Base-by-base conservation (phyloP, 1,140 invertebrate genomes). In the Leptinotarsa defecta region DNA sequence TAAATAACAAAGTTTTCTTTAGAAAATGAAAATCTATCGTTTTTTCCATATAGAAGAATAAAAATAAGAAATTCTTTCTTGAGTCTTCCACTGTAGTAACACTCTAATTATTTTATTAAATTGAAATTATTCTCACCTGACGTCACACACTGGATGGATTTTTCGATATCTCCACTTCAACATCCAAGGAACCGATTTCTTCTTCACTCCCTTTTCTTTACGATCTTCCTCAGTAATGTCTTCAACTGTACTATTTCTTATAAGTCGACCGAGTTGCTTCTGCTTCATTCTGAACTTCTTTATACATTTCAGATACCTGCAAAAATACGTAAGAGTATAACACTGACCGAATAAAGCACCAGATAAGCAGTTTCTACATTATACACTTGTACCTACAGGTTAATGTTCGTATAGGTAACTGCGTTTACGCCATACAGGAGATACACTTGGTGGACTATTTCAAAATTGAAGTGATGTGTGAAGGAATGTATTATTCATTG, bases 101-200 rank as follows among this genome's bases (percentile, higher is more conserved):
- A 34, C 34, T 11, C 8, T 8, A 34, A 34, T 34, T 34, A 34
- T 34, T 34, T 34, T 34, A 34, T 34, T 34, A 3, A 11, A 43
- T 43, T 11, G 2, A 43, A 43, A 11, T 11, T 43, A 43, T 43
- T 43, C 78, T 81, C 48, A 81, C 79, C 74, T 76, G 52, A 49
- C 13, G 24, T 70, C 71, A 43, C 67, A 43, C 4, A 74, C 27
- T 11, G 80, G 80, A 62, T 79, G 76, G 43, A 79, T 78, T 74
- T 78, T 79, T 65, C 70, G 43, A 34, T 61, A 57, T 57, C 68
- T 77, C 74, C 68, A 74, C 20, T 75, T 75, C n/a, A 78, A 68
- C 5, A 81, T 63, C 71, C 75, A 75, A 57, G 52, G 52, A 4
- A 5, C 65, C 65, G 24, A 78, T 48, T 76, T 8, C 49, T 73